Percentiles rank a stretch among this genome's conserved stretches.
phyloP scores from a whole-genome alignment of 2,888 invertebrate genomes.

The Cephus pygmeus region DNA sequence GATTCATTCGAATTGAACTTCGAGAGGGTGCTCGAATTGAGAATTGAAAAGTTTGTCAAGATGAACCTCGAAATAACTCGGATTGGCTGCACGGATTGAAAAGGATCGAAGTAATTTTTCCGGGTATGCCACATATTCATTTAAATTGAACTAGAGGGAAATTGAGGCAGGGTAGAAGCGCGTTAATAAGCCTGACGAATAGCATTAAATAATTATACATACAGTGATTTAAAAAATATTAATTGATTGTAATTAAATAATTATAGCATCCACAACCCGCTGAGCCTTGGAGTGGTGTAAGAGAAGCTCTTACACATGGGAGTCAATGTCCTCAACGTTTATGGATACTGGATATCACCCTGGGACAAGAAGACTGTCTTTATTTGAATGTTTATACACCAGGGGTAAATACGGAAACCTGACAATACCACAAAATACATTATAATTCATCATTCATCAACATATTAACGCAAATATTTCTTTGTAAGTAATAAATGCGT shows the following conservation, averaged over 20 bases:
- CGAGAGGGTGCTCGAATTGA: too few species aligned
- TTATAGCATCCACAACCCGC: constrained; percentile 14
- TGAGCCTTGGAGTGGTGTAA: constrained; percentile 13
- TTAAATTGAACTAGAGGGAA: too few species aligned
- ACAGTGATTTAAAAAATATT: neutral
- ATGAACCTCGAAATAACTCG: too few species aligned
- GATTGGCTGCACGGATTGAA: too few species aligned
- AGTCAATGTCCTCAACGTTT: constrained; percentile 17
- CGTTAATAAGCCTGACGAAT: neutral
- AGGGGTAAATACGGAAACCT: constrained; percentile 10
- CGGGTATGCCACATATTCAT: too few species aligned
- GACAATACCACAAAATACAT: neutral
- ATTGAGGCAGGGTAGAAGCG: too few species aligned
- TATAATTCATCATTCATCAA: neutral
- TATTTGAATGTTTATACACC: constrained; percentile 20
- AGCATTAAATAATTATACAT: neutral
- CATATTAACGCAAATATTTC: neutral
- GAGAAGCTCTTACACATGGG: constrained; percentile 13
- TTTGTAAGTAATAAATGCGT: neutral
- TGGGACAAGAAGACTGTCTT: constrained; percentile 20
- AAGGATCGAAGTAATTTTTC: too few species aligned
- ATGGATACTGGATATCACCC: constrained; percentile 7
- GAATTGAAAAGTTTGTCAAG: too few species aligned
- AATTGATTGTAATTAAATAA: neutral
- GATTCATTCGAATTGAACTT: too few species aligned